Percentiles rank a stretch among this genome's conserved stretches.
Evolutionary conservation across 2,797 vertebrate species (phyloP).

Genomic region (Microctenopoma steveboyesi): DNA sequence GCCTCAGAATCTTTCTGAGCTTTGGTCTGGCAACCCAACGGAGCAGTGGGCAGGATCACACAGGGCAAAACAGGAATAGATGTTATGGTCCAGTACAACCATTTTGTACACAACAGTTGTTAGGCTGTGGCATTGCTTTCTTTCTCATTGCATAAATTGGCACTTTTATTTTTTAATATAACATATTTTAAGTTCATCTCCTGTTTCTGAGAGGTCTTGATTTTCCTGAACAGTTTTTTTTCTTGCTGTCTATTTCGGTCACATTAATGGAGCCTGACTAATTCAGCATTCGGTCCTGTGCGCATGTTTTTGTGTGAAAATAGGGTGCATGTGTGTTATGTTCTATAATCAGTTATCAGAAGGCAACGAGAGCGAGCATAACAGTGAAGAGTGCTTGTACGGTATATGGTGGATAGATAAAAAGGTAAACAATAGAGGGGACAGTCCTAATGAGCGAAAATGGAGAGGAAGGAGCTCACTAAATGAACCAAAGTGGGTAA

Average conservation of each 20-base stretch:
- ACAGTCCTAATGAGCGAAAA: conserved; percentile 11
- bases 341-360: conserved; percentile 3
- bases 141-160: too few relatives aligned
- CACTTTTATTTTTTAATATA: too few relatives aligned
- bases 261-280: conserved; percentile 14
- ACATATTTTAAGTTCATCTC: not conserved
- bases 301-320: not conserved
- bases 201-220: not conserved
- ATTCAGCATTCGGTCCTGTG: not conserved
- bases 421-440: conserved; percentile 3
- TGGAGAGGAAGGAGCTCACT: not conserved
- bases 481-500: not conserved
- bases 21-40: too few relatives aligned
- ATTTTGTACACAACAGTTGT: too few relatives aligned
- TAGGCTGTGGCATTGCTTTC: too few relatives aligned
- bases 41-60: too few relatives aligned
- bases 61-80: too few relatives aligned
- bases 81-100: too few relatives aligned
- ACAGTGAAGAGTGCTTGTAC: not conserved
- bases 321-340: not conserved
- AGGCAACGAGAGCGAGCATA: not conserved
- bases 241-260: conserved; percentile 2
- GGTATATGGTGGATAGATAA: conserved; percentile 1
- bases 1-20: too few relatives aligned
- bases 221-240: not conserved